phyloP scores from a whole-genome alignment of 2,888 invertebrate species.

The Torymus tubicola region DNA sequence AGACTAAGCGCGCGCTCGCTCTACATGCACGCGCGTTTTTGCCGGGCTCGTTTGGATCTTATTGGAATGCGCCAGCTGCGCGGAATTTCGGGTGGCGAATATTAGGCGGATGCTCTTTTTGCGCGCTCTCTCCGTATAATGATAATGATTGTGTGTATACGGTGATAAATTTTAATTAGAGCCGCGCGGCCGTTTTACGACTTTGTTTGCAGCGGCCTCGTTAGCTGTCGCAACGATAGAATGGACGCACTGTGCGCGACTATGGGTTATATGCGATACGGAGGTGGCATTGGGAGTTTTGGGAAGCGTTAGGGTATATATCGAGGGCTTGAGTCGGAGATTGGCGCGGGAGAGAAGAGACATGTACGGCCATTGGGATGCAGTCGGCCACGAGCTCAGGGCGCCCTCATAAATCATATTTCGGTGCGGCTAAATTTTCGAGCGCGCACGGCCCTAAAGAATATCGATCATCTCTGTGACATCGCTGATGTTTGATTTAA shows the following conservation, averaged over 20 bases:
- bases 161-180: slow-evolving; percentile 36
- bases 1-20: slow-evolving; percentile 51
- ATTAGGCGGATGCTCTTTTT: neutral
- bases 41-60: slow-evolving; percentile 18
- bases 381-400: neutral
- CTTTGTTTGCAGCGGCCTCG: neutral
- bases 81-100: neutral
- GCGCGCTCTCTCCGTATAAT: neutral
- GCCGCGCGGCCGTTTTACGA: neutral
- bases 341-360: too few species aligned
- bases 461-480: slow-evolving; percentile 35
- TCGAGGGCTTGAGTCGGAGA: too few species aligned
- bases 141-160: too few species aligned
- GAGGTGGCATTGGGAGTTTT: too few species aligned
- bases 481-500: neutral
- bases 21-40: neutral
- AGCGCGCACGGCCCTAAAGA: neutral
- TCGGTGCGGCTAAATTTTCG: neutral
- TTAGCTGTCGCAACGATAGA: neutral
- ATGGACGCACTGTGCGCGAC: neutral
- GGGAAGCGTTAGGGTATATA: too few species aligned
- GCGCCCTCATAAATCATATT: slow-evolving; percentile 46
- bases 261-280: too few species aligned
- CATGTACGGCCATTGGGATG: too few species aligned
- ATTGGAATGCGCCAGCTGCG: neutral